phyloP scores from a whole-genome alignment of 2,888 invertebrate genomes.

The Drosophila meridionalis region DNA sequence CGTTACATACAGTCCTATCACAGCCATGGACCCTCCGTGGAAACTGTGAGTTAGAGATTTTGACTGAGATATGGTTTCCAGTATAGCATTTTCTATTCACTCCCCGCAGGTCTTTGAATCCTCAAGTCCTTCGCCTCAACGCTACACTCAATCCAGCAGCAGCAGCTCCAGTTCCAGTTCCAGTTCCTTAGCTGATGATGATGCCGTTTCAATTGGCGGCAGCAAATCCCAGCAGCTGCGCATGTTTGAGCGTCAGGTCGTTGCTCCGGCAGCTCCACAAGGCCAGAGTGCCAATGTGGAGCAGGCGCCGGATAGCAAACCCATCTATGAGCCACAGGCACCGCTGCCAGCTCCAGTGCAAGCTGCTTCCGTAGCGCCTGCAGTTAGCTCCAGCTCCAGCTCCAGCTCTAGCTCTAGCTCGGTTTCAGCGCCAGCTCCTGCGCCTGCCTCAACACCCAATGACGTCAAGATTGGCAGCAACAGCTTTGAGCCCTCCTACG shows the following conservation, averaged over 20 bases:
- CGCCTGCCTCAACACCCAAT: constrained; percentile 30
- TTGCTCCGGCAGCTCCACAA: constrained; percentile 64
- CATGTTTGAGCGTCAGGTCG: constrained; percentile 82
- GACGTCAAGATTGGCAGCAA: constrained; percentile 41
- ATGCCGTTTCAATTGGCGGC: constrained; percentile 65
- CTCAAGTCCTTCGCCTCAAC: constrained; percentile 75
- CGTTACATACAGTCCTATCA: constrained; percentile 83
- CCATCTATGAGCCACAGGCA: constrained; percentile 60
- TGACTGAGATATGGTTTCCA: background rate
- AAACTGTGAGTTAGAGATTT: constrained; percentile 72
- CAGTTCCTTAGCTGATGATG: constrained; percentile 51
- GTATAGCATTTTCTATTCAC: background rate
- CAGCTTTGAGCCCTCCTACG: constrained; percentile 34
- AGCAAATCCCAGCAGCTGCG: constrained; percentile 63
- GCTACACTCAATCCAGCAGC: constrained; percentile 61
- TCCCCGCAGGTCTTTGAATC: constrained; percentile 79
- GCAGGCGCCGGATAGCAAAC: constrained; percentile 58
- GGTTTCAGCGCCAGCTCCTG: constrained; percentile 15
- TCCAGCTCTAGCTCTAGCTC: constrained; percentile 23
- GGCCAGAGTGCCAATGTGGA: constrained; percentile 60
- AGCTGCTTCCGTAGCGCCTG: constrained; percentile 34
- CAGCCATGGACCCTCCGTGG: constrained; percentile 82
- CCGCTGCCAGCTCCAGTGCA: constrained; percentile 37
- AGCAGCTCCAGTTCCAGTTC: constrained; percentile 27
- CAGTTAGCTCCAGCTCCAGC: constrained; percentile 32